Percentiles rank a stretch among this genome's conserved stretches.
Conservation (phyloP, 2,113 vertebrate genomes). For the Petrocephalus zakoni region DNA sequence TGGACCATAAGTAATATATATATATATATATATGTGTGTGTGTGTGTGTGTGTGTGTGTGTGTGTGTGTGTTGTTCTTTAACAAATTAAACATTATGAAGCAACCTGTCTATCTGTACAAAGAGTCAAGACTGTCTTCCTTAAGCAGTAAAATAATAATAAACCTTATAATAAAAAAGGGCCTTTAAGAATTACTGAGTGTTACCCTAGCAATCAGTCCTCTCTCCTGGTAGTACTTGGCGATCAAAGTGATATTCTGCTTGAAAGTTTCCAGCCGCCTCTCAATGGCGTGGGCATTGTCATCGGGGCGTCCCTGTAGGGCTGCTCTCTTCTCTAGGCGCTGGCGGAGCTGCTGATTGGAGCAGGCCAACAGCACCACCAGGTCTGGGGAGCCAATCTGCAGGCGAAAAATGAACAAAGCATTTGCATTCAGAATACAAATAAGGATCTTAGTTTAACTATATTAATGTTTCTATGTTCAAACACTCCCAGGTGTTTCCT, state of each 20-base stretch:
- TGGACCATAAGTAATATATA: background rate
- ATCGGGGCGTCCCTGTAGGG: slow-evolving; percentile 53
- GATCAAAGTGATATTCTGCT: slow-evolving; percentile 54
- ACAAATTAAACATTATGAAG: background rate
- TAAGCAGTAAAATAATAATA: background rate
- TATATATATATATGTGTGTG: too few species aligned
- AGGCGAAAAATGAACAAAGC: background rate
- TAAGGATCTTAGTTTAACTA: background rate
- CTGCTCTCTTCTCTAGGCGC: slow-evolving; percentile 50
- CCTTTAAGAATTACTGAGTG: background rate
- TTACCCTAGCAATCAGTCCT: slow-evolving; percentile 47
- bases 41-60: too few species aligned
- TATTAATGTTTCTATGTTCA: background rate
- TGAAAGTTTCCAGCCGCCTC: slow-evolving; percentile 56
- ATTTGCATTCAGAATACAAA: background rate
- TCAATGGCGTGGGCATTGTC: slow-evolving; percentile 56
- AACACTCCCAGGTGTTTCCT: background rate
- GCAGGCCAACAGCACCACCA: slow-evolving; percentile 55
- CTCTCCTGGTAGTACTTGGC: slow-evolving; percentile 63
- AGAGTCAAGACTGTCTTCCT: background rate
- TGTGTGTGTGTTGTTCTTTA: background rate
- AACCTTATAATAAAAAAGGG: background rate
- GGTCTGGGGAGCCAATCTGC: slow-evolving; percentile 58
- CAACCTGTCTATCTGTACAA: background rate
- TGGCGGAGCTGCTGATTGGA: slow-evolving; percentile 55